Percentiles rank a stretch among this genome's conserved stretches.
Conservation (phyloP, 1,140 invertebrate genomes). For the Littorina saxatilis region DNA sequence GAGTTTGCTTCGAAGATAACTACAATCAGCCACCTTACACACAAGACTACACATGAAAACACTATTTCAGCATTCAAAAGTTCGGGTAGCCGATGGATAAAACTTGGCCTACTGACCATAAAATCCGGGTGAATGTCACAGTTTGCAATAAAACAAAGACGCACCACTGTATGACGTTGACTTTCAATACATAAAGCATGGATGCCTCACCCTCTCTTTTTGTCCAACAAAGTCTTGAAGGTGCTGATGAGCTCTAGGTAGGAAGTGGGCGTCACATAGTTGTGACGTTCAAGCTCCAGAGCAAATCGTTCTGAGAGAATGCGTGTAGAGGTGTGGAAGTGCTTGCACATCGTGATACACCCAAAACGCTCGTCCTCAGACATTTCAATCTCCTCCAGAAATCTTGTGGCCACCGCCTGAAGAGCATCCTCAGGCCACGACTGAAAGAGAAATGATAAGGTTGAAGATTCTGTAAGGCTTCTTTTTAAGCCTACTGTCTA, state of each 20-base stretch:
- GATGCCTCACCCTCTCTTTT: conserved; percentile 79
- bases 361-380: conserved; percentile 83
- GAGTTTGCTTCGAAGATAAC: no score
- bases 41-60: no score
- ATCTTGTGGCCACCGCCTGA: conserved; percentile 89
- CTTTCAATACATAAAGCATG: no score
- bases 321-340: conserved; percentile 90
- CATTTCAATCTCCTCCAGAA: conserved; percentile 83
- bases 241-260: conserved; percentile 76
- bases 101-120: no score
- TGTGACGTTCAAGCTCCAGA: conserved; percentile 79
- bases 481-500: no score
- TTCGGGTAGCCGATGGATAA: no score
- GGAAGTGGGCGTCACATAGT: conserved; percentile 77
- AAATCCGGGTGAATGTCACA: no score
- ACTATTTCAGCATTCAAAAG: no score
- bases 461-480: no score
- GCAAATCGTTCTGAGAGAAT: conserved; percentile 81
- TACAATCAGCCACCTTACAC: no score
- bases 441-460: conserved; percentile 69
- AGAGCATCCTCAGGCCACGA: conserved; percentile 79
- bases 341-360: conserved; percentile 83
- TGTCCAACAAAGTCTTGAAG: conserved; percentile 73
- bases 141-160: no score
- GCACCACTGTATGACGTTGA: no score